phyloP scores from a whole-genome alignment of 2,888 invertebrate genomes.

The Cactoblastis cactorum region DNA sequence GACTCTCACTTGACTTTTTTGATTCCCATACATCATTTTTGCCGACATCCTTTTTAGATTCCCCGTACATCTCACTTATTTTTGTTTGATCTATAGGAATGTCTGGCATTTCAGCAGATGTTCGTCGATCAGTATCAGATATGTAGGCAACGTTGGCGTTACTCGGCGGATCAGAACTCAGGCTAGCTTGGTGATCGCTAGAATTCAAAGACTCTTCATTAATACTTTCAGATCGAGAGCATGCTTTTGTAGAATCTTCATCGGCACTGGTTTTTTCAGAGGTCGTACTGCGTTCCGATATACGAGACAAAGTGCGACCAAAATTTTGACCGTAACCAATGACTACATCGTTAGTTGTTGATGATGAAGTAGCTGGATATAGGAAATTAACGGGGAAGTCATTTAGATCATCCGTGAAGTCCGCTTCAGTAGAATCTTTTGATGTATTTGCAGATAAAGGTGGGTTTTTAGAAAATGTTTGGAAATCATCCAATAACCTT shows the following conservation, averaged over 20 bases:
- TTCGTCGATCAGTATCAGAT: constrained; percentile 88
- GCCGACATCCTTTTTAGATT: constrained; percentile 67
- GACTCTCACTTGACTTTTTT: constrained; percentile 46
- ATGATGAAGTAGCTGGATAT: constrained; percentile 83
- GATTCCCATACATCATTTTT: constrained; percentile 45
- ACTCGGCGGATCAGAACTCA: constrained; percentile 91
- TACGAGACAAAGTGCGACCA: constrained; percentile 89
- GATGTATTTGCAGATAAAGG: constrained; percentile 71
- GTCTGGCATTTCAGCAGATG: constrained; percentile 91
- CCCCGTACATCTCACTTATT: constrained; percentile 77
- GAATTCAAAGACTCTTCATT: constrained; percentile 91
- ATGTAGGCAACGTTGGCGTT: constrained; percentile 86
- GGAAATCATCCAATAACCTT: constrained; percentile 68
- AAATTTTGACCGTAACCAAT: constrained; percentile 86
- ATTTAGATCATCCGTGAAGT: constrained; percentile 86
- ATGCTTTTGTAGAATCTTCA: constrained; percentile 92
- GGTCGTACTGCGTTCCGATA: constrained; percentile 92
- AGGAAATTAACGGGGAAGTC: constrained; percentile 87
- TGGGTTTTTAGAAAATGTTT: constrained; percentile 72
- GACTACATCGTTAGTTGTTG: constrained; percentile 82
- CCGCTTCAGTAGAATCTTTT: constrained; percentile 80
- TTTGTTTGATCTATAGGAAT: constrained; percentile 87
- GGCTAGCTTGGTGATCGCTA: constrained; percentile 90
- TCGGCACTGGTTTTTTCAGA: constrained; percentile 93
- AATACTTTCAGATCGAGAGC: constrained; percentile 89